Base-by-base conservation (phyloP, 2,797 vertebrate species). In the Martes flavigula region DNA sequence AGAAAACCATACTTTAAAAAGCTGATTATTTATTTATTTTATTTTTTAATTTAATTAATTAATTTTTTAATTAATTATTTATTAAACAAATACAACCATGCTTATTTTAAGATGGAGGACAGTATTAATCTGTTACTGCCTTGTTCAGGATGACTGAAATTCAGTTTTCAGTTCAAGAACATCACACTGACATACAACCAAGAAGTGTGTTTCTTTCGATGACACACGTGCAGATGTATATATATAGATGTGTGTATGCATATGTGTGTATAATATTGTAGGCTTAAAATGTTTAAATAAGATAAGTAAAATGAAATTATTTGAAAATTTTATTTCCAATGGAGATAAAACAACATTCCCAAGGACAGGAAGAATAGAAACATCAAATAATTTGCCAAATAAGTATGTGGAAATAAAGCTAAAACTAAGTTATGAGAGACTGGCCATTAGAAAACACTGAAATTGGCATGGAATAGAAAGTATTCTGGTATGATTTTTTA, bases 331-430 rank as follows among this genome's bases (percentile, higher is more conserved):
- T 92, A 78, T 91, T 93, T 92, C 64, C 62, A 79, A 51, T 51
- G 35, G 40, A 88, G 85, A 79, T 75, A 73, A 95, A 87, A 51
- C 13, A 64, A 87, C 20, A 95, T 88, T 73, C 51, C 27, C 27
- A 86, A 83, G 3, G 21, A 73, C 7, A 75, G 30, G 32, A 95
- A 92, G 35, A 90, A 58, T 72, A 90, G 54, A 84, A 84, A 75
- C 70, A 77, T 90, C 72, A 70, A 72, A 79, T 78, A 18, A 96
- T 58, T 96, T 96, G 3, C 35, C 40, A 94, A 90, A 78, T 92
- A 90, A 62, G 15, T 81, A 88, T 90, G 25, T 66, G 12, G 10
- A 3, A 5, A 51, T 32, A 92, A 46, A 93, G 60, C 15, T 56
- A 72, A 92, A 83, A 92, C 32, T 81, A 87, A 95, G 7, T 56